Conservation (phyloP, 2,888 invertebrate species). For the Pomacea canaliculata region DNA sequence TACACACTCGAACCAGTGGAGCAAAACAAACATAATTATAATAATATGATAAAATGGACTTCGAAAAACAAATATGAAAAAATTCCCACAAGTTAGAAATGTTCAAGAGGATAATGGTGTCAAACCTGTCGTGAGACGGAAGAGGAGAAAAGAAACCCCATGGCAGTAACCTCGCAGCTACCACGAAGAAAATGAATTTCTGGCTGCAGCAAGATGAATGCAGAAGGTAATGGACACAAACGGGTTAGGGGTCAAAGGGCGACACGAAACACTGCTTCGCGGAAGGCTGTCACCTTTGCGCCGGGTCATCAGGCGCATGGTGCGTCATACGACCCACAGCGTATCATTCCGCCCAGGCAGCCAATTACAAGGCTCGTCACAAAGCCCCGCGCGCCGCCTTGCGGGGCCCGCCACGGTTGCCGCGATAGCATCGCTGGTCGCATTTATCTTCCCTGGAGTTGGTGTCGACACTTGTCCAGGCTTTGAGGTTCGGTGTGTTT, state of each 20-base stretch:
- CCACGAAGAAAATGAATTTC: background rate
- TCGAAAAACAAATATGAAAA: no score
- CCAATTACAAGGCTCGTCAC: constrained; percentile 18
- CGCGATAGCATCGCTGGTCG: constrained; percentile 24
- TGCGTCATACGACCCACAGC: constrained; percentile 12
- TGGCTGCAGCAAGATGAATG: background rate
- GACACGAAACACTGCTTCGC: constrained; percentile 17
- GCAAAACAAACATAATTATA: no score
- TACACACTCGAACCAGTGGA: no score
- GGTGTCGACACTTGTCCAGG: background rate
- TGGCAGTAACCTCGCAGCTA: no score
- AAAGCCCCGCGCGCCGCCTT: constrained; percentile 1
- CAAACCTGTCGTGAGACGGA: no score
- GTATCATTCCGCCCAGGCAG: constrained; percentile 21
- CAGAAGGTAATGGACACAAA: background rate
- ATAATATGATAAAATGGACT: no score
- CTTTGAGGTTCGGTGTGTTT: no score
- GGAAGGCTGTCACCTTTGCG: constrained; percentile 20
- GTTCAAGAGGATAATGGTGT: no score
- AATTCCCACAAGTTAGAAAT: no score
- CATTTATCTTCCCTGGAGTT: background rate
- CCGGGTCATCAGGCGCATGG: constrained; percentile 19
- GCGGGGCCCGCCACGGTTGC: constrained; percentile 7
- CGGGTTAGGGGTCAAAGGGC: background rate
- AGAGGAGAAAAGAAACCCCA: no score